phyloP scores from a whole-genome alignment of 1,140 invertebrate species.

The Eurosta solidaginis region DNA sequence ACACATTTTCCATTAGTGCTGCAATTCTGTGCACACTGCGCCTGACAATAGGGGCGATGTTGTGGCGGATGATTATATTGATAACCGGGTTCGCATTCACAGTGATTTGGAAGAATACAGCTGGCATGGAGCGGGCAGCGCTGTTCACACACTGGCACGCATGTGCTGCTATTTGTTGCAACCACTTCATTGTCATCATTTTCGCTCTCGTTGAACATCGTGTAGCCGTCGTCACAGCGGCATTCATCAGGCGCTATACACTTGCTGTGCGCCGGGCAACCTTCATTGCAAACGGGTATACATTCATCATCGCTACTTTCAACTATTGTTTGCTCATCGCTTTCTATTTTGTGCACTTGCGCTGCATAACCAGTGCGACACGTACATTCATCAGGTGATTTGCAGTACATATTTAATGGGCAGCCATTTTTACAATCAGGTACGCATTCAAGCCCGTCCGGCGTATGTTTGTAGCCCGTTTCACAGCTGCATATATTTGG shows the following conservation, averaged over 20 bases:
- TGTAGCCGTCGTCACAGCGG: not conserved
- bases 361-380: not conserved
- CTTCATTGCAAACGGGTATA: not conserved
- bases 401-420: not conserved
- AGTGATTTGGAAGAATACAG: not conserved
- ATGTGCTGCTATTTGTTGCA: not conserved
- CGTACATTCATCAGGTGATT: not conserved
- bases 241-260: not conserved
- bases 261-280: not conserved
- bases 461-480: not conserved
- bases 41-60: not conserved
- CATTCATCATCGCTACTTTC: not conserved
- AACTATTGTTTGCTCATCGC: not conserved
- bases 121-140: slow-evolving; percentile 27
- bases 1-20: slow-evolving; percentile 39
- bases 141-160: slow-evolving; percentile 10
- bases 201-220: not conserved
- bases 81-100: not conserved
- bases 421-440: slow-evolving; percentile 3
- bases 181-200: too few species aligned
- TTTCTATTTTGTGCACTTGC: not conserved
- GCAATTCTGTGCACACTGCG: not conserved
- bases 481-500: not conserved
- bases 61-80: not conserved
- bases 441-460: not conserved